Percentiles rank a stretch among this genome's conserved stretches.
These are phyloP conservation scores for Colaptes auratus DNA, from an alignment of 2,113 vertebrate species.

Conservation along the genomic window DNA sequence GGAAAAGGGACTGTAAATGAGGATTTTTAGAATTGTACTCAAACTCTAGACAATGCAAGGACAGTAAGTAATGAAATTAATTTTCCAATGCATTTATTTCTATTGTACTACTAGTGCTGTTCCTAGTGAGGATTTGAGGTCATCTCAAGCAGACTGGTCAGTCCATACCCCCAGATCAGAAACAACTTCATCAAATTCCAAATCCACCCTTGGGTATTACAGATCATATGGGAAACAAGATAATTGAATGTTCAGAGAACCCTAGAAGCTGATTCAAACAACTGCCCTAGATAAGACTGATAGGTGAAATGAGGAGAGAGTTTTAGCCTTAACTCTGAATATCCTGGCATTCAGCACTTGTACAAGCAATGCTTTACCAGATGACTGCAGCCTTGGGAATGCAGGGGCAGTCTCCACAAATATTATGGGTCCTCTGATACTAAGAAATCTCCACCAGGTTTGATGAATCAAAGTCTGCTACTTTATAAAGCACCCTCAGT, in stretches of 20 bases:
- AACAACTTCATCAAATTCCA: slow-evolving; percentile 65
- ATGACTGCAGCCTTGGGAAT: not conserved
- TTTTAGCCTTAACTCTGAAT: slow-evolving; percentile 58
- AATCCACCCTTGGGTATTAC: slow-evolving; percentile 45
- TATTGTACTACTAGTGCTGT: not conserved
- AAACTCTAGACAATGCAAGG: not conserved
- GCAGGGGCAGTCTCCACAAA: not conserved
- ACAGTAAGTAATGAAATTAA: slow-evolving; percentile 21
- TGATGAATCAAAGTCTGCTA: not conserved
- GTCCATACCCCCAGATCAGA: slow-evolving; percentile 59
- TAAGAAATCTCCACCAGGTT: not conserved
- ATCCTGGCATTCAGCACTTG: not conserved
- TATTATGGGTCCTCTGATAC: not conserved
- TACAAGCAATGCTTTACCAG: not conserved
- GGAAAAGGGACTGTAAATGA: not conserved
- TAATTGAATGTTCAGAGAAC: slow-evolving; percentile 65
- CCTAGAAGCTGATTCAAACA: slow-evolving; percentile 43
- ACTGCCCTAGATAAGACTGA: slow-evolving; percentile 59
- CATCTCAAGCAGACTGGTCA: slow-evolving; percentile 49
- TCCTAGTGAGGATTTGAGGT: slow-evolving; percentile 50
- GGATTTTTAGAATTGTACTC: not conserved
- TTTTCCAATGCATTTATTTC: slow-evolving; percentile 32
- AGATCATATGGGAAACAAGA: slow-evolving; percentile 59
- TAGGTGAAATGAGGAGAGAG: not conserved
- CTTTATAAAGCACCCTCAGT: not conserved